phyloP scores from a whole-genome alignment of 1,140 invertebrate genomes.

The Lepidostoma basale region DNA sequence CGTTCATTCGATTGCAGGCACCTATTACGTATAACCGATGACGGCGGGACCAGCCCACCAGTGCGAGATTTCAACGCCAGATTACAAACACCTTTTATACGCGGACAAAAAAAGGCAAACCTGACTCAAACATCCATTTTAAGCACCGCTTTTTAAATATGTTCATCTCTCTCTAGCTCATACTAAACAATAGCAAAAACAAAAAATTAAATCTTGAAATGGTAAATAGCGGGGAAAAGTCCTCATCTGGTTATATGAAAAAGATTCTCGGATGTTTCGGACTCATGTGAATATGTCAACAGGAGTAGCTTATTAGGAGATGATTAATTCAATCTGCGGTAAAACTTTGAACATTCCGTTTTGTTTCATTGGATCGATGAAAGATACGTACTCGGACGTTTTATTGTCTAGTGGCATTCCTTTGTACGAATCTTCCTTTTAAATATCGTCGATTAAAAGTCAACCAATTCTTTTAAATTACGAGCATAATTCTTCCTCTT shows the following conservation, averaged over 20 bases:
- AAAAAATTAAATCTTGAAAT: neutral
- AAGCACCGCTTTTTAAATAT: neutral
- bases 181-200: no score
- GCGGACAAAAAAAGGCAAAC: neutral
- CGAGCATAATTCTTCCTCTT: no score
- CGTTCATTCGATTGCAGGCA: conserved; percentile 43
- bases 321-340: conserved; percentile 41
- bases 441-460: no score
- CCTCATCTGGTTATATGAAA: no score
- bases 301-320: conserved; percentile 44
- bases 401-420: conserved; percentile 22
- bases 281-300: conserved; percentile 42
- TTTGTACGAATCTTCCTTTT: no score
- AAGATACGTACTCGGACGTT: conserved; percentile 3
- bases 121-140: neutral
- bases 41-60: conserved; percentile 40
- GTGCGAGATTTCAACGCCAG: conserved; percentile 41
- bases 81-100: conserved; percentile 42
- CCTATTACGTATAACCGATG: conserved; percentile 45
- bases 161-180: neutral
- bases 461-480: no score
- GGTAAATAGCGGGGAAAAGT: no score
- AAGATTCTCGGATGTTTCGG: conserved; percentile 13
- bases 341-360: conserved; percentile 27
- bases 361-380: conserved; percentile 14